Evolutionary conservation across 2,113 vertebrate genomes (phyloP).

Genomic region (Calonectris borealis): DNA sequence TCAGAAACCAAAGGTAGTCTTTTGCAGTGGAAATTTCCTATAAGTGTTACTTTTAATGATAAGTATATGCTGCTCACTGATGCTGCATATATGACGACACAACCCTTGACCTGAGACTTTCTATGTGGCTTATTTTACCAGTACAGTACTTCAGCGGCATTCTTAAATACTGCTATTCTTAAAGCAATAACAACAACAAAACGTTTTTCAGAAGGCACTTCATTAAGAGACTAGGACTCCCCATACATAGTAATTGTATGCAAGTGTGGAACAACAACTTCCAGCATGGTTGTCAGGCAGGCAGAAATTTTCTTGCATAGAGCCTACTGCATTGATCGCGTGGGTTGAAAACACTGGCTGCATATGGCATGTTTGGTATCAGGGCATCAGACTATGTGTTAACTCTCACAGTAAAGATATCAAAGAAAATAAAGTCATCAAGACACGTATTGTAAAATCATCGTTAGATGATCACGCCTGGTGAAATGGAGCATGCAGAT

Average conservation of each 20-base stretch:
- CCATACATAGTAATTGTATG: neutral
- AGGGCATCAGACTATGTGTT: neutral
- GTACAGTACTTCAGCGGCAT: neutral
- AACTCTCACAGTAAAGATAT: neutral
- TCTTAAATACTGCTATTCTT: neutral
- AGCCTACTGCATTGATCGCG: neutral
- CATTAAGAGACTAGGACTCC: neutral
- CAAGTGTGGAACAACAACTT: neutral
- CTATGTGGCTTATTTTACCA: neutral
- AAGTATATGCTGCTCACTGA: neutral
- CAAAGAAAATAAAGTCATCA: neutral
- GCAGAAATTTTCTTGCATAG: neutral
- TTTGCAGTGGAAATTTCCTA: neutral
- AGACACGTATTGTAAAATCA: neutral
- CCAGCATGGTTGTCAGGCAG: neutral
- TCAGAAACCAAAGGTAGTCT: neutral
- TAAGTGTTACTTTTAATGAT: neutral
- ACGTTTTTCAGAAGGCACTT: neutral
- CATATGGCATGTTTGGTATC: neutral
- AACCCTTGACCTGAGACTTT: neutral
- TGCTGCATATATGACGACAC: neutral
- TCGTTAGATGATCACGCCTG: fast-evolving
- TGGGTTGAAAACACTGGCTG: neutral
- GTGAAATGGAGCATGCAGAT: neutral
- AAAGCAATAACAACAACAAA: neutral